phyloP scores from a whole-genome alignment of 2,888 invertebrate species.

The Spicauda simplicius region DNA sequence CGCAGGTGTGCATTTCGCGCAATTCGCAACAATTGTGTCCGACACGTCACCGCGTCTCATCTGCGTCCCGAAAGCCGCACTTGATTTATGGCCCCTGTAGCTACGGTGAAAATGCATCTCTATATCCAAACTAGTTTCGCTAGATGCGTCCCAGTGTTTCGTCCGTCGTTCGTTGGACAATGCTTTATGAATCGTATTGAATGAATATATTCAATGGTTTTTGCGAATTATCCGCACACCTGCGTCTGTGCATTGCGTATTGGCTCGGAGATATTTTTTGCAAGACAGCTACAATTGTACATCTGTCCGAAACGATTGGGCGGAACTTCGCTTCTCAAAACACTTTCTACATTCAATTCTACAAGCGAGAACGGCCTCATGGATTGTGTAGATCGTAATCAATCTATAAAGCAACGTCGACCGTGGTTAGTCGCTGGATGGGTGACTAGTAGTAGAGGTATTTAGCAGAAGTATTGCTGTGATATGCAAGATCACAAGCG shows the following conservation, averaged over 20 bases:
- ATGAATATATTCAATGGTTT: constrained; percentile 33
- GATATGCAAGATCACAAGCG: too few relatives aligned
- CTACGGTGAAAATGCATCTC: constrained; percentile 64
- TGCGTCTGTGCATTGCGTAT: constrained; percentile 13
- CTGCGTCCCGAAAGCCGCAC: constrained; percentile 53
- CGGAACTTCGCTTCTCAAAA: too few relatives aligned
- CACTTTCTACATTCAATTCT: too few relatives aligned
- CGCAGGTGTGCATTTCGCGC: background rate
- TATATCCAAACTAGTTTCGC: constrained; percentile 46
- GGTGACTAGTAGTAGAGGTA: background rate
- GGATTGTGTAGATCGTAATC: too few relatives aligned
- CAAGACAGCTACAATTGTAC: constrained; percentile 9
- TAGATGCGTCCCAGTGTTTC: constrained; percentile 27
- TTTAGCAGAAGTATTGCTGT: too few relatives aligned
- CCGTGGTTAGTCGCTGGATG: too few relatives aligned
- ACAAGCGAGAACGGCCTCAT: too few relatives aligned
- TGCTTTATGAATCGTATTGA: constrained; percentile 42
- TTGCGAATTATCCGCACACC: constrained; percentile 19
- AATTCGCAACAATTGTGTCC: constrained; percentile 56
- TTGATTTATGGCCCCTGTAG: constrained; percentile 65
- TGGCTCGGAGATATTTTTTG: background rate
- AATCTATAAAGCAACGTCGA: too few relatives aligned
- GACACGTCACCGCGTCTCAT: constrained; percentile 52
- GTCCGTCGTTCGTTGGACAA: constrained; percentile 25
- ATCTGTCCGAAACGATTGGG: background rate